phyloP scores from a whole-genome alignment of 2,113 vertebrate genomes.

The Orcinus orca region DNA sequence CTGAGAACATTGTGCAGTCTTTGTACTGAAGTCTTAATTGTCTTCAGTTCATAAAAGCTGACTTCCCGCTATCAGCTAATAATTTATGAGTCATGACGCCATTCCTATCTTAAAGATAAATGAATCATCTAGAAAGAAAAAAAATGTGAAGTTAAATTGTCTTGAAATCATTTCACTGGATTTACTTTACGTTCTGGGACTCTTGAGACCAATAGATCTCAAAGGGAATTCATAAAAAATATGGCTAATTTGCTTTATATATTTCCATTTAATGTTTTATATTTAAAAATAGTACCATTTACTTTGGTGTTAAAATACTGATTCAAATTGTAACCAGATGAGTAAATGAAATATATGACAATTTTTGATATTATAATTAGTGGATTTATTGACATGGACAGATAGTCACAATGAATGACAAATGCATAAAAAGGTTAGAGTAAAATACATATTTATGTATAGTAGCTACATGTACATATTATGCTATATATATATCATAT shows the following conservation, averaged over 20 bases:
- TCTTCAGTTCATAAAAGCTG: neutral
- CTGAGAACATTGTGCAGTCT: neutral
- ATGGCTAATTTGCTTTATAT: neutral
- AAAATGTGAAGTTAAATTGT: neutral
- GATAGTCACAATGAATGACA: neutral
- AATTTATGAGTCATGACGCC: neutral
- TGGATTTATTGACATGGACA: neutral
- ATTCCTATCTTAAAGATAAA: neutral
- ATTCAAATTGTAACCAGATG: constrained; percentile 4
- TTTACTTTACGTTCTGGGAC: neutral
- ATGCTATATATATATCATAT: neutral
- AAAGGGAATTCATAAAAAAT: neutral
- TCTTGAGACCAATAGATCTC: neutral
- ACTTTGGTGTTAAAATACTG: neutral
- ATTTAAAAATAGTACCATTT: neutral
- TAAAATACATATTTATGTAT: neutral
- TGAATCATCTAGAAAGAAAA: neutral
- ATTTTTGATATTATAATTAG: neutral
- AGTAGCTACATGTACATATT: neutral
- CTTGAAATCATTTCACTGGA: neutral
- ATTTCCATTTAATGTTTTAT: neutral
- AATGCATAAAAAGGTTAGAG: neutral
- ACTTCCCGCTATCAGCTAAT: neutral
- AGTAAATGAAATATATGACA: neutral
- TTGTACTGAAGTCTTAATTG: neutral